These are phyloP conservation scores for Pangasius djambal DNA, from an alignment of 2,797 vertebrate species.

Conservation along the genomic window DNA sequence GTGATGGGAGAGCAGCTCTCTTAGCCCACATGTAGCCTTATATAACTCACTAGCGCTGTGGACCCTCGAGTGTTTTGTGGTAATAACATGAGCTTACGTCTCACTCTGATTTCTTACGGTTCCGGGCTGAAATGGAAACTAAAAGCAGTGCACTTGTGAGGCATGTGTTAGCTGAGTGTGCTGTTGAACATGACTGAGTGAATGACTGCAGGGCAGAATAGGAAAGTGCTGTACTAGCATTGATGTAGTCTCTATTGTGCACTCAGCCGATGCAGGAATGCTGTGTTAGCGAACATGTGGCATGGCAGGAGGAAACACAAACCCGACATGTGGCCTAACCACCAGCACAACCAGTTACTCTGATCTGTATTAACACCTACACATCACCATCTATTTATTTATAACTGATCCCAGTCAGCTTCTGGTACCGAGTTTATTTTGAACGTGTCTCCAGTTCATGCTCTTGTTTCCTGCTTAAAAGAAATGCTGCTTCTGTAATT, in stretches of 20 bases:
- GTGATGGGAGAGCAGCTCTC: constrained; percentile 27
- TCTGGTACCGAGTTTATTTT: background rate
- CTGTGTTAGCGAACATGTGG: constrained; percentile 42
- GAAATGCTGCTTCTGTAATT: background rate
- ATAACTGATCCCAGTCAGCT: background rate
- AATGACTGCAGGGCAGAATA: background rate
- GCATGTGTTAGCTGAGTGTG: background rate
- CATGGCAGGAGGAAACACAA: constrained; percentile 27
- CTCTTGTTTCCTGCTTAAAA: background rate
- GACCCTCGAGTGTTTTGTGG: background rate
- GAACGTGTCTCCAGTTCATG: background rate
- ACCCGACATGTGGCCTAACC: constrained; percentile 23
- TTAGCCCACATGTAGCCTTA: background rate
- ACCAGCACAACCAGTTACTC: background rate
- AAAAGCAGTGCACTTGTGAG: background rate
- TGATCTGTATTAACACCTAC: background rate
- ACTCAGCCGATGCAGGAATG: background rate
- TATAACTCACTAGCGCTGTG: background rate
- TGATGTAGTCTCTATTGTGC: constrained; percentile 18
- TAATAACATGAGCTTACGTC: background rate
- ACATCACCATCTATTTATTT: background rate
- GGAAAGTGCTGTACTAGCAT: constrained; percentile 32
- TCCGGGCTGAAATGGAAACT: background rate
- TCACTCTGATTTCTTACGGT: constrained; percentile 13
- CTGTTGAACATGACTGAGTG: background rate